phyloP scores from a whole-genome alignment of 2,113 vertebrate species.

The Macrotus californicus region DNA sequence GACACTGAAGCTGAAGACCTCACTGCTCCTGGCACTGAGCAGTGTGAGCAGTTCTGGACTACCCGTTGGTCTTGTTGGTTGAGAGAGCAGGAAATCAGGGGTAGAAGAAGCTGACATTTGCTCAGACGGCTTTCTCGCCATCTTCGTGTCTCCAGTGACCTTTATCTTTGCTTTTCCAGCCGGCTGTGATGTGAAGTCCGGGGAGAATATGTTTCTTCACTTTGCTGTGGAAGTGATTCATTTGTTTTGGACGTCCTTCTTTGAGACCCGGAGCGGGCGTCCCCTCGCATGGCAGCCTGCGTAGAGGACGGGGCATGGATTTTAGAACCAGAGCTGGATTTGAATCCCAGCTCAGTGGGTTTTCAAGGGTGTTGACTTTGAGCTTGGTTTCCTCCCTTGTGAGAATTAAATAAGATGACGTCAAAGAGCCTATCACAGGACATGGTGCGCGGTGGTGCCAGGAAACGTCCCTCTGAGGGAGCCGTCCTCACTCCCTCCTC shows the following conservation, averaged over 20 bases:
- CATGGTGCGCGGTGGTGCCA: rapidly evolving
- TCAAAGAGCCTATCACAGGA: neutral
- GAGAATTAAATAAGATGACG: neutral
- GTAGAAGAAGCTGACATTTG: neutral
- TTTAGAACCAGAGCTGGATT: neutral
- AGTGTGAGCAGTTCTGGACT: neutral
- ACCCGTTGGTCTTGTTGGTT: neutral
- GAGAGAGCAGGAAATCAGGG: neutral
- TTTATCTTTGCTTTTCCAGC: constrained; percentile 10
- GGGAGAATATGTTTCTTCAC: constrained; percentile 26
- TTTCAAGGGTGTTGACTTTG: neutral
- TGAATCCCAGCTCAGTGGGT: neutral
- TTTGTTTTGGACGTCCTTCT: constrained; percentile 13
- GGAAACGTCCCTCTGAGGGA: neutral
- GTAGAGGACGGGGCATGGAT: neutral
- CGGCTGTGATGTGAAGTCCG: neutral
- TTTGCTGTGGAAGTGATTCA: constrained; percentile 27
- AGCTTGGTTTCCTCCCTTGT: neutral
- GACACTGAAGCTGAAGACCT: neutral
- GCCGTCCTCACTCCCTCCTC: rapidly evolving
- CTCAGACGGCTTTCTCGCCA: neutral
- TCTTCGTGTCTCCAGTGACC: neutral
- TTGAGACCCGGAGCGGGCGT: neutral
- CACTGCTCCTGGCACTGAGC: neutral
- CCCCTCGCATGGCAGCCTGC: neutral